Evolutionary conservation across 2,888 invertebrate genomes (phyloP), one percentile per base, ranked within the genome.

Genomic region (Luffia ferchaultella): DNA sequence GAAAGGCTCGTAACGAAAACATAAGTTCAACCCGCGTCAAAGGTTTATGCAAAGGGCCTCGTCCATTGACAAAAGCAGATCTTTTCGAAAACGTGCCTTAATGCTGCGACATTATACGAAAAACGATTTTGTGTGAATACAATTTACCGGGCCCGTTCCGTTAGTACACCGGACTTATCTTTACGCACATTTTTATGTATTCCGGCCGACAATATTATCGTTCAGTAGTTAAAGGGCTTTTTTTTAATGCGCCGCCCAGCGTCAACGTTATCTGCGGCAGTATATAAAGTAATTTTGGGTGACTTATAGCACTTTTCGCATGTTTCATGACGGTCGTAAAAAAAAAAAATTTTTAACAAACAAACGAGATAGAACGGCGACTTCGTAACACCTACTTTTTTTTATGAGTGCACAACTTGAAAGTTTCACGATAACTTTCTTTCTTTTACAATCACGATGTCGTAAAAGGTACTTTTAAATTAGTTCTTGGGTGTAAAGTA

Each of bases 141-240:
- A 72, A 74, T 74, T 72, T 70, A 73, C 68, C 66, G 67, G 58
- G 67, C 69, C 68, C 73, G 75, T 73, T 67, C 63, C 65, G 65
- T 65, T 64, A 68, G 61, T 64, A 60, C 63, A 58, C 55, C 58
- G 18, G 65, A 69, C 67, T 76, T 77, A 76, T 76, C 74, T 76
- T 77, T 76, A 75, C 71, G 71, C 69, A 70, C 61, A 69, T 67
- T 76, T 74, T 78, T 73, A 76, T 70, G 70, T 70, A 67, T 72
- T 73, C 73, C 66, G 61, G 64, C 59, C 64, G 66, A 63, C 68
- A 76, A 69, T 64, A 63, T 72, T 74, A 77, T 74, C 72, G 65
- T 65, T 59, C 65, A 64, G 63, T 67, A 64, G 68, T 71, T 66
- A 68, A 72, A 67, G 55, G 64, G 60, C 57, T 60, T 60, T n/a